phyloP scores from a whole-genome alignment of 2,113 vertebrate species.

The Paradisaea rubra region DNA sequence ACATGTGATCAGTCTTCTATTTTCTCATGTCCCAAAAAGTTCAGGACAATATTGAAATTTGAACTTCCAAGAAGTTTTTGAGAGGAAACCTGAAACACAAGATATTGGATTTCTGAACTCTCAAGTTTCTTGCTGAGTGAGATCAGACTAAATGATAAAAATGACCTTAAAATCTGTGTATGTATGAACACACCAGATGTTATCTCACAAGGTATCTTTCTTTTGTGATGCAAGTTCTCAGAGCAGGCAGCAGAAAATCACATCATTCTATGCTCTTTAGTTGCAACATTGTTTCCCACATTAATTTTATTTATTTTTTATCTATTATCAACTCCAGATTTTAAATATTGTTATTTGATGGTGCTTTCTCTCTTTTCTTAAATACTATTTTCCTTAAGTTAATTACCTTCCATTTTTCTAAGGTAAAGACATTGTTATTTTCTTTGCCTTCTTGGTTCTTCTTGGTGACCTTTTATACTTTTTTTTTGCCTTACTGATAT shows the following conservation, averaged over 20 bases:
- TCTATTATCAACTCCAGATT: background rate
- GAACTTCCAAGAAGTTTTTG: background rate
- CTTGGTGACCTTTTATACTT: background rate
- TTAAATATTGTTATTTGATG: background rate
- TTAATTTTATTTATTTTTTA: background rate
- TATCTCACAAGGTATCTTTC: background rate
- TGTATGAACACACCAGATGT: background rate
- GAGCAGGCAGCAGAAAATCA: background rate
- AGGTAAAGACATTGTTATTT: background rate
- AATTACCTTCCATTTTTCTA: background rate
- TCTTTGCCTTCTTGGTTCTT: background rate
- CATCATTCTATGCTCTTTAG: background rate
- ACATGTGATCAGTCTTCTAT: rapidly evolving
- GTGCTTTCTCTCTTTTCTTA: background rate
- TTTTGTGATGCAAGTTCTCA: background rate
- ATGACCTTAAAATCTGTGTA: background rate
- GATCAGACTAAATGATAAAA: background rate
- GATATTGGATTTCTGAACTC: background rate
- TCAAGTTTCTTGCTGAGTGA: background rate
- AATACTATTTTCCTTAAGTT: background rate
- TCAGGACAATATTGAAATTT: background rate
- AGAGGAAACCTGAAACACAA: background rate
- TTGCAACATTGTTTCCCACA: background rate
- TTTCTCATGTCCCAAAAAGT: background rate
- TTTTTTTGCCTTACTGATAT: background rate